Evolutionary conservation across 2,888 invertebrate species (phyloP).

Genomic region (Gymnosoma rotundatum): DNA sequence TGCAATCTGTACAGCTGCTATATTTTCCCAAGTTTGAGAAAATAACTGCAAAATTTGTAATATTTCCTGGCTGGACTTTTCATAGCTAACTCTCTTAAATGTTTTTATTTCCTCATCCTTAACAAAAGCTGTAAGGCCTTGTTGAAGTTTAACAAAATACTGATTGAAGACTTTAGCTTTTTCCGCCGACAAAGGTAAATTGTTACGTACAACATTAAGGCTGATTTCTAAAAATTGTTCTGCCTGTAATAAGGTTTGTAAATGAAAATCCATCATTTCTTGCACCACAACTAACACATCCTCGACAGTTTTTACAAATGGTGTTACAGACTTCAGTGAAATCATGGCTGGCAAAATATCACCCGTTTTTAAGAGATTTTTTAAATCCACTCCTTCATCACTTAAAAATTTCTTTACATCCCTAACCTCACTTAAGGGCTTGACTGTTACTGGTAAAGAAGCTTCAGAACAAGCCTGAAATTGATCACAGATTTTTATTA

Average conservation of each 20-base stretch:
- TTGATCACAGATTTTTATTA: conserved; percentile 72
- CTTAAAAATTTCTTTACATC: conserved; percentile 46
- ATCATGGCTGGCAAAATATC: conserved; percentile 62
- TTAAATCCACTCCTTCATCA: conserved; percentile 49
- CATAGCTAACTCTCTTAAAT: conserved; percentile 54
- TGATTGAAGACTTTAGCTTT: conserved; percentile 60
- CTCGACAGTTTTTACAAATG: conserved; percentile 5
- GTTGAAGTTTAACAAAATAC: conserved; percentile 60
- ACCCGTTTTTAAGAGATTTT: conserved; percentile 55
- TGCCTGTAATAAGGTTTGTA: conserved; percentile 65
- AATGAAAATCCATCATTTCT: conserved; percentile 47
- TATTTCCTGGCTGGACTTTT: conserved; percentile 48
- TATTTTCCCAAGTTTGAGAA: conserved; percentile 61
- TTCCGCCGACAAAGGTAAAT: conserved; percentile 64
- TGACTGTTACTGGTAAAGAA: conserved; percentile 55
- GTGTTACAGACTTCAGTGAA: conserved; percentile 59
- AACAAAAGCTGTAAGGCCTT: conserved; percentile 59
- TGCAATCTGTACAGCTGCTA: conserved; percentile 61
- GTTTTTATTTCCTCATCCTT: conserved; percentile 68
- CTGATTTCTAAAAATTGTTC: conserved; percentile 71
- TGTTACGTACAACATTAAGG: conserved; percentile 34
- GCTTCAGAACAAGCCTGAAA: conserved; percentile 69
- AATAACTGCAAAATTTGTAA: conserved; percentile 58
- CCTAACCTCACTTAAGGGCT: conserved; percentile 36
- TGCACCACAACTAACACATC: conserved; percentile 30